These are phyloP conservation scores for Centrocercus urophasianus DNA, from an alignment of 2,113 vertebrate species.

Conservation along the genomic window DNA sequence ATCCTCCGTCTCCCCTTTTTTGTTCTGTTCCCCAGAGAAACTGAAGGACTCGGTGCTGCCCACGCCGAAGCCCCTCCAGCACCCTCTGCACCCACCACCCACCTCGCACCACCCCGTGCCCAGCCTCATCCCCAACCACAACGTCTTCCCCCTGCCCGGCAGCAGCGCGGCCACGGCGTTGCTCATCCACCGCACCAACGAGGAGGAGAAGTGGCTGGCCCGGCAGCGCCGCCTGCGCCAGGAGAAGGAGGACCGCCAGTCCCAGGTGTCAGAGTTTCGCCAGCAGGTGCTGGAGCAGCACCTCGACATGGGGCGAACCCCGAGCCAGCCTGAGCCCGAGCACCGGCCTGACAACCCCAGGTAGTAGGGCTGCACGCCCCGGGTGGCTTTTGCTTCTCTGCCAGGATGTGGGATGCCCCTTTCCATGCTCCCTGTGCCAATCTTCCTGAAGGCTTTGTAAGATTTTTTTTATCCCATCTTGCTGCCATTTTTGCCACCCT, in stretches of 20 bases:
- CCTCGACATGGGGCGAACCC: constrained; percentile 88
- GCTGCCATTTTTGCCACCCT: not conserved
- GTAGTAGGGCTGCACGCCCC: constrained; percentile 78
- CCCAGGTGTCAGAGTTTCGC: constrained; percentile 96
- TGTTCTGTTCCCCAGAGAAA: constrained; percentile 83
- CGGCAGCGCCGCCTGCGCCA: constrained; percentile 94
- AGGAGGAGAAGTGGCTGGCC: constrained; percentile 97
- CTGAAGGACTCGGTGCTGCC: constrained; percentile 89
- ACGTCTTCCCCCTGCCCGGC: constrained; percentile 85
- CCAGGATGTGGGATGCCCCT: not conserved
- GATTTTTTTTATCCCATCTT: rapidly evolving
- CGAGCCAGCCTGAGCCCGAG: constrained; percentile 78
- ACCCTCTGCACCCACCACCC: constrained; percentile 83
- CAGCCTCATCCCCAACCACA: constrained; percentile 87
- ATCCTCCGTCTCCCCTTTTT: rapidly evolving
- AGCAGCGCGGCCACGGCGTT: constrained; percentile 82
- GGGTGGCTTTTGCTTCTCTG: no score
- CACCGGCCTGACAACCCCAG: constrained; percentile 87
- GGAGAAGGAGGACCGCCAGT: constrained; percentile 97
- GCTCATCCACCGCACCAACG: constrained; percentile 91
- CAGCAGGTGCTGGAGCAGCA: constrained; percentile 98
- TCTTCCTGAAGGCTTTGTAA: not conserved
- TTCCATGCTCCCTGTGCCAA: not conserved
- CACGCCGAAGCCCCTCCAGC: constrained; percentile 88
- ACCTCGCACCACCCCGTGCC: constrained; percentile 86